Evolutionary conservation across 2,888 invertebrate species (phyloP).

Genomic region (Xylocampa areola): DNA sequence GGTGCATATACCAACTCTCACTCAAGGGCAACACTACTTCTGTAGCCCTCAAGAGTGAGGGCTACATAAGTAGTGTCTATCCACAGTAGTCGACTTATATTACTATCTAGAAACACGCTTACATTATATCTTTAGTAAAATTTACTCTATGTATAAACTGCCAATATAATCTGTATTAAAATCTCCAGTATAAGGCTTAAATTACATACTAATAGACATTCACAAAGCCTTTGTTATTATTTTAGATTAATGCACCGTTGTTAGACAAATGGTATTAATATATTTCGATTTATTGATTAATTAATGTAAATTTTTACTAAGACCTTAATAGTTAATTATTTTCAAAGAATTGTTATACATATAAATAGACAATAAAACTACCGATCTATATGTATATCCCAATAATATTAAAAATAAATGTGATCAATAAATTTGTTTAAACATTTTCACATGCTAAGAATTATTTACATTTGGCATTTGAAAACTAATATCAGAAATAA

Average conservation of each 20-base stretch:
- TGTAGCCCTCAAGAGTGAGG: too few species aligned
- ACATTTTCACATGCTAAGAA: constrained; percentile 11
- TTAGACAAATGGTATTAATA: constrained; percentile 35
- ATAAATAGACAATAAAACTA: too few species aligned
- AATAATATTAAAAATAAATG: not conserved
- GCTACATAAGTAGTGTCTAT: too few species aligned
- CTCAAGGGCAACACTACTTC: too few species aligned
- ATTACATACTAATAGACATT: constrained; percentile 5
- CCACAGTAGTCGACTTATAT: not conserved
- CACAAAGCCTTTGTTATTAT: constrained; percentile 4
- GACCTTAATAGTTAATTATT: constrained; percentile 24
- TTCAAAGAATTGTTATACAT: constrained; percentile 33
- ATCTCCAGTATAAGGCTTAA: constrained; percentile 9
- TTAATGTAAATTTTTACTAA: constrained; percentile 22
- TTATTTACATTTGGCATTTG: not conserved
- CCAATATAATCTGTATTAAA: constrained; percentile 15
- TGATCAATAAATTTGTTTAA: not conserved
- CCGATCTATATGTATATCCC: too few species aligned
- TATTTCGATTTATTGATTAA: constrained; percentile 24
- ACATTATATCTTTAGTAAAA: not conserved
- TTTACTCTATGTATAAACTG: constrained; percentile 13
- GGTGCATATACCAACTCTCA: too few species aligned
- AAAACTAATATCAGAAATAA: not conserved
- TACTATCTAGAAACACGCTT: constrained; percentile 18
- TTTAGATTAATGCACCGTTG: constrained; percentile 31